Evolutionary conservation across 1,140 invertebrate species (phyloP), one percentile per base, ranked within the genome.

Genomic region (Solenopsis fugax): DNA sequence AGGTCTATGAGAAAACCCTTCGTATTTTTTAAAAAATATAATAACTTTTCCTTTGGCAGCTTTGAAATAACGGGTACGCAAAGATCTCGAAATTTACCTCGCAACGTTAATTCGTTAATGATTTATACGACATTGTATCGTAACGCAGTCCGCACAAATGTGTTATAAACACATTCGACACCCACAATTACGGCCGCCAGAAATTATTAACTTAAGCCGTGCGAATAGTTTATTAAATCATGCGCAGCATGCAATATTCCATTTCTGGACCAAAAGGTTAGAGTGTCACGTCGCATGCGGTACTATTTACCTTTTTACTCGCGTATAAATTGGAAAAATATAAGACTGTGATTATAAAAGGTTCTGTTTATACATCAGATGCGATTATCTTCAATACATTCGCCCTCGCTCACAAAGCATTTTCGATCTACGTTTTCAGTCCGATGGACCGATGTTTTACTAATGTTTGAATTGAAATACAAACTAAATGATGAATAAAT

Each of bases 141-240:
- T 73, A 13, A 41, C 54, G 13, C 13, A 24, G 13, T 12, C 4
- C 16, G 52, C 29, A 71, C 12, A 13, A 75, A 84, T 73, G 56
- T 37, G 56, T 37, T 62, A 13, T 13, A 34, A 75, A 62, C 45
- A 21, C 13, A 75, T 60, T 48, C 41, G 54, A 62, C 56, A 73
- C 71, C 73, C 45, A 67, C 9, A 72, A 73, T 82, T 73, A 84
- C 24, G 13, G 10, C 24, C 41, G n/a, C 13, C 45, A 37, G 54
- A 73, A 75, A 75, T 84, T 73, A 84, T 84, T 73, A 84, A 84
- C 13, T 84, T 84, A 75, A 73, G 37, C 54, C n/a, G 58, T 62
- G 54, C 69, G 13, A 72, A 0, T 60, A 45, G 67, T 50, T 84
- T 72, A 75, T 84, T 84, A 73, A 84, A 84, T 75, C 69, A 75